phyloP scores from a whole-genome alignment of 2,797 vertebrate species.

The Neopelma chrysocephalum region DNA sequence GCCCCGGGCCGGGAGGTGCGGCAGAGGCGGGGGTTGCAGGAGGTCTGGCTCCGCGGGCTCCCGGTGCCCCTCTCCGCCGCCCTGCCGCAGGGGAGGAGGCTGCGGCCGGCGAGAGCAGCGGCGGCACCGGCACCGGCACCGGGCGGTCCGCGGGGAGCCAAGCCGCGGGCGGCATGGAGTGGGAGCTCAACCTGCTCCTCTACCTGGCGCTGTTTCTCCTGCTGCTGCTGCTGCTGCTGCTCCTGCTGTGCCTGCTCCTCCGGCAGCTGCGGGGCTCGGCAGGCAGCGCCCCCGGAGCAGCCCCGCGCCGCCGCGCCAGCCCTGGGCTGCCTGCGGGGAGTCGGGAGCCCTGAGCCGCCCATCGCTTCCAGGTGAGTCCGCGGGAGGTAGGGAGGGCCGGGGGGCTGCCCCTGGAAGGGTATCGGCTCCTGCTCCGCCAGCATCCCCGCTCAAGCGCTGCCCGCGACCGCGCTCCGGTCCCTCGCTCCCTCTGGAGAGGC shows the following conservation, averaged over 20 bases:
- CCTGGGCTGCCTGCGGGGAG: conserved; percentile 74
- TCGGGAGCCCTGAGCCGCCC: conserved; percentile 57
- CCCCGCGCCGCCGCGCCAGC: conserved; percentile 82
- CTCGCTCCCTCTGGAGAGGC: too few relatives aligned
- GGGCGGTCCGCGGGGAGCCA: not conserved
- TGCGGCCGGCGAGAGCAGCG: not conserved
- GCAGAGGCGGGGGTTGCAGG: not conserved
- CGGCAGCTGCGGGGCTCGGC: conserved; percentile 88
- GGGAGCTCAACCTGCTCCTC: conserved; percentile 87
- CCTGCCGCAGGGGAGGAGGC: conserved; percentile 31
- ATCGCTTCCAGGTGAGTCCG: conserved; percentile 3
- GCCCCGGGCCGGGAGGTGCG: not conserved
- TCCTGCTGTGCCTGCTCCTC: conserved; percentile 88
- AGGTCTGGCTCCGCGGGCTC: not conserved
- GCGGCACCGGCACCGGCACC: not conserved
- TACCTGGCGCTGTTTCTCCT: conserved; percentile 84
- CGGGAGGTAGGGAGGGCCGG: not conserved
- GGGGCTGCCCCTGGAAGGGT: not conserved
- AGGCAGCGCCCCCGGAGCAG: conserved; percentile 63
- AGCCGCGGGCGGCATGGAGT: conserved; percentile 73
- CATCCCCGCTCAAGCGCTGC: not conserved
- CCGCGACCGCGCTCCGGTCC: not conserved
- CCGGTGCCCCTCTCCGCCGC: not conserved
- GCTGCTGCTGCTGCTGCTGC: conserved; percentile 81
- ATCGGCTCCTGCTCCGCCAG: not conserved